Conservation (phyloP, 2,888 invertebrate species). For the Automeris io region DNA sequence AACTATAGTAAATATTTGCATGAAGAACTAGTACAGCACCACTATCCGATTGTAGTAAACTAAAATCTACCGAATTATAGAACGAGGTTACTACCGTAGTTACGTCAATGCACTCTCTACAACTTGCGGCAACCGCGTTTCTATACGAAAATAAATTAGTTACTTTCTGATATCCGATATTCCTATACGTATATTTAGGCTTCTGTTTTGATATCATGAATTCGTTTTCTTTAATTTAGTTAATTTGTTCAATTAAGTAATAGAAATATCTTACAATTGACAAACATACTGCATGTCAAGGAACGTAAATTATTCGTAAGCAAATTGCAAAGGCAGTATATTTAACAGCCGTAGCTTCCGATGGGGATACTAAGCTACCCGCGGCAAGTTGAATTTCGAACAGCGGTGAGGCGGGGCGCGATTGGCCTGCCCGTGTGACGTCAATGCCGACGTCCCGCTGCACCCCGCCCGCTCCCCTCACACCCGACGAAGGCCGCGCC, state of each 20-base stretch:
- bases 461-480: conserved; percentile 30
- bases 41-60: conserved; percentile 10
- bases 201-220: not conserved
- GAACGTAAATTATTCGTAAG: conserved; percentile 24
- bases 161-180: conserved; percentile 13
- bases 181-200: conserved; percentile 16
- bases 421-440: conserved; percentile 67
- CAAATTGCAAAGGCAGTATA: conserved; percentile 32
- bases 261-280: not conserved
- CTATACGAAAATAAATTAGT: conserved; percentile 2
- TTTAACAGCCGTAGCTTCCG: conserved; percentile 35
- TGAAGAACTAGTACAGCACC: conserved; percentile 9
- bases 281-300: conserved; percentile 6
- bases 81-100: conserved; percentile 11
- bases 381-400: conserved; percentile 51
- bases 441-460: conserved; percentile 70
- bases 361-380: conserved; percentile 46
- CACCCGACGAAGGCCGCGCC: conserved; percentile 56
- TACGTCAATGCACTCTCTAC: conserved; percentile 7
- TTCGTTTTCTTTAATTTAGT: not conserved
- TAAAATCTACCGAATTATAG: conserved; percentile 8
- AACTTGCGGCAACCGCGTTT: conserved; percentile 1
- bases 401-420: conserved; percentile 42
- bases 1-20: conserved; percentile 10
- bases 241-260: not conserved